Evolutionary conservation across 2,113 vertebrate genomes (phyloP).

Genomic region (Acrocephalus arundinaceus): DNA sequence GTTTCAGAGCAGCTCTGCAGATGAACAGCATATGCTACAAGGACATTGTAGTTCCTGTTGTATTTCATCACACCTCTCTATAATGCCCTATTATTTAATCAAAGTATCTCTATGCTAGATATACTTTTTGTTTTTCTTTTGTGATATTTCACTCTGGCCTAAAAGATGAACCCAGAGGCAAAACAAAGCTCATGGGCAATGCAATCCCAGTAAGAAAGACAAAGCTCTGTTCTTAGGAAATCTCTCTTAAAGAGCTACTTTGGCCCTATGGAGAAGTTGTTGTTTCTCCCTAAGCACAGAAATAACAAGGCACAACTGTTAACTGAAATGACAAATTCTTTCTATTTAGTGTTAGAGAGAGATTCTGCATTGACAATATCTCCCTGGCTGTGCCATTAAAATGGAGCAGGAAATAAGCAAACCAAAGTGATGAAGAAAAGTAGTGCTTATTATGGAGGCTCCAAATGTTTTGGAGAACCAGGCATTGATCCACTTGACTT

Average conservation of each 20-base stretch:
- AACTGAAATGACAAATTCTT: not conserved
- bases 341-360: not conserved
- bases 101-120: not conserved
- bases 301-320: not conserved
- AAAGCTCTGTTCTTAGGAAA: not conserved
- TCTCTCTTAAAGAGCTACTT: not conserved
- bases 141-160: not conserved
- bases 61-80: not conserved
- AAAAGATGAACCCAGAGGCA: not conserved
- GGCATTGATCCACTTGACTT: not conserved
- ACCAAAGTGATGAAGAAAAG: not conserved
- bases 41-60: not conserved
- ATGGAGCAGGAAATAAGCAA: not conserved
- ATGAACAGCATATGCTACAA: not conserved
- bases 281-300: slow-evolving; percentile 7
- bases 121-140: not conserved
- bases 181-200: not conserved
- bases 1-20: not conserved
- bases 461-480: not conserved
- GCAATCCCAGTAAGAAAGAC: not conserved
- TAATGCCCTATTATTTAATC: not conserved
- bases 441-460: not conserved
- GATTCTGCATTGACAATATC: not conserved
- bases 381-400: not conserved
- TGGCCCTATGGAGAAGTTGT: not conserved